Percentiles rank a stretch among this genome's conserved stretches.
Conservation (phyloP, 2,113 vertebrate species). For the Myotis yumanensis region DNA sequence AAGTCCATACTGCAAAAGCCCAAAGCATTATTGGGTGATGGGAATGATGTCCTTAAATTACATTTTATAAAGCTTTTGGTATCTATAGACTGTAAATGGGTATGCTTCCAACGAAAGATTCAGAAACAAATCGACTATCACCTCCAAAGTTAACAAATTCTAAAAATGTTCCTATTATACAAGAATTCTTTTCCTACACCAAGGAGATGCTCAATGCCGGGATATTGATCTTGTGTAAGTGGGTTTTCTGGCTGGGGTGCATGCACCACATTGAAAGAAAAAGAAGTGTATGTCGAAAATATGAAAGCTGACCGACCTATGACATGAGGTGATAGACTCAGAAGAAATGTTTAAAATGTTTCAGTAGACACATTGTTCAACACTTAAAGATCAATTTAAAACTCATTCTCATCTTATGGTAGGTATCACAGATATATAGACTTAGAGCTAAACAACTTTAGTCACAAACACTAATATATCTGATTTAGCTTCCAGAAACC, state of each 20-base stretch:
- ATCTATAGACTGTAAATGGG: neutral
- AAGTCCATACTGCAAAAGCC: neutral
- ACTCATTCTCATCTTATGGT: constrained; percentile 64
- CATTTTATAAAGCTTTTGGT: constrained; percentile 11
- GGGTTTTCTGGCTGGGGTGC: constrained; percentile 31
- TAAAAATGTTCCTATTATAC: neutral
- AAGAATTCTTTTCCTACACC: neutral
- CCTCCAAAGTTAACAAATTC: constrained; percentile 42
- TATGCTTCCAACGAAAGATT: constrained; percentile 24
- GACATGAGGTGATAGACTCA: constrained; percentile 61
- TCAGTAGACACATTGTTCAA: constrained; percentile 56
- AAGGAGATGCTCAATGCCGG: neutral
- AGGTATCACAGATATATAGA: constrained; percentile 53
- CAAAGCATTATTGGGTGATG: neutral
- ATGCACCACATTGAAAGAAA: neutral
- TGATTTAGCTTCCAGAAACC: constrained; percentile 69
- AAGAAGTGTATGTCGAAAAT: constrained; percentile 37
- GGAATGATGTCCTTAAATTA: constrained; percentile 11
- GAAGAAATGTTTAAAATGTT: constrained; percentile 61
- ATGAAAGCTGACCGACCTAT: constrained; percentile 62
- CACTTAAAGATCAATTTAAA: constrained; percentile 74
- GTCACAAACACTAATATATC: constrained; percentile 65
- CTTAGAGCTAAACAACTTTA: constrained; percentile 67
- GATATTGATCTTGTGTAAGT: constrained; percentile 33
- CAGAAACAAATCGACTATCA: constrained; percentile 51